Base-by-base conservation (phyloP, 2,888 invertebrate genomes). In the Pyrgus malvae region DNA sequence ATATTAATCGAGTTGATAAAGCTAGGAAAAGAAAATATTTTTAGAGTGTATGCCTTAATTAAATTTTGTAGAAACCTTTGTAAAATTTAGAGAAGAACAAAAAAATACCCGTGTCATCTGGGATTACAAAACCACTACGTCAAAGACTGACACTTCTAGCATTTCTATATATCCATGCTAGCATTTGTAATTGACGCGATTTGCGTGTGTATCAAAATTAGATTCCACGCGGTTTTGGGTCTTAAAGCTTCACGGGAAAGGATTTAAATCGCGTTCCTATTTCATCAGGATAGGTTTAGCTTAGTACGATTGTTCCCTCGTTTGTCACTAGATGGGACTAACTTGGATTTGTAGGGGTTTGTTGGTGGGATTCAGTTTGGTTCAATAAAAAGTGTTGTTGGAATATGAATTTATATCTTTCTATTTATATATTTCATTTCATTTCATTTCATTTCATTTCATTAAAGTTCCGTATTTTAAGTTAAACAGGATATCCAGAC, bases 201-300 rank as follows among this genome's bases (percentile, higher is more conserved):
- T 78, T 81, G 77, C 69, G 70, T 71, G 75, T 79, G 80, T 80
- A 82, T 83, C 82, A 83, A 82, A 84, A 82, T 85, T 78, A 82
- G 77, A 82, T 82, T 83, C 80, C 76, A 80, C 74, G 72, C 79
- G 77, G 79, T 80, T 78, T 70, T 70, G 65, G 67, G 78, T 77
- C 75, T 77, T 78, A 75, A 71, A 65, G 67, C 68, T 62, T 62
- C 62, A 59, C 63, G 46, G 64, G 68, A 70, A 75, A 75, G 78
- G 75, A 76, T 78, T 78, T 75, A 71, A 75, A 70, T 76, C 70
- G 68, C 66, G 63, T 65, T 66, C 68, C 64, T 48, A 54, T 54
- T 54, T 9, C 54, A 14, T 53, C 44, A 31, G 40, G 46, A 38
- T 54, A 54, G 54, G 54, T 54, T 54, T 54, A 54, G 54, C 54